A percentile compares a stretch with the other conserved stretches of the same genome.
phyloP scores from a whole-genome alignment of 2,113 vertebrate species.

The Hemichromis elongatus region DNA sequence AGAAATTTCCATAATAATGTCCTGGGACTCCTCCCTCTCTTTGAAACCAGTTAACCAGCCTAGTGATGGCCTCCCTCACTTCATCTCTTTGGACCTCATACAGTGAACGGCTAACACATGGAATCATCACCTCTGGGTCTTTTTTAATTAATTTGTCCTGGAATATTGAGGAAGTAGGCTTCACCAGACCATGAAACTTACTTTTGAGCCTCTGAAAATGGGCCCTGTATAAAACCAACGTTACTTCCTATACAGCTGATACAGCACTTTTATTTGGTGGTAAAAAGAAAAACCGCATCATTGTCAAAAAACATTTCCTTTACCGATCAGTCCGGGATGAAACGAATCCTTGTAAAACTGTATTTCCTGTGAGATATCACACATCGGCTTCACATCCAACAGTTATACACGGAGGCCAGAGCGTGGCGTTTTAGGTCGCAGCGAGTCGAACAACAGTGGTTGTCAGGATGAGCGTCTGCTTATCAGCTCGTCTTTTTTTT shows the following conservation, averaged over 20 bases:
- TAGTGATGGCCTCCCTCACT: neutral
- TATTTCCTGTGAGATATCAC: neutral
- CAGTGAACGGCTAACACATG: neutral
- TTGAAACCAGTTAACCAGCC: neutral
- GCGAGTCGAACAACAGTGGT: neutral
- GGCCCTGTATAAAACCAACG: rapidly evolving
- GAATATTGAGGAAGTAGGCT: neutral
- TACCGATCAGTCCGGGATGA: rapidly evolving
- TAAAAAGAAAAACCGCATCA: neutral
- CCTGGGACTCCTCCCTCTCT: neutral
- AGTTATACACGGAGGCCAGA: neutral
- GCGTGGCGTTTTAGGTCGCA: neutral
- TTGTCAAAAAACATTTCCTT: neutral
- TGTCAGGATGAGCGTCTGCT: neutral
- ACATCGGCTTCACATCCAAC: neutral
- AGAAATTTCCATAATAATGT: neutral
- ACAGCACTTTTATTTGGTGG: neutral
- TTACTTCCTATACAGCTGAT: neutral
- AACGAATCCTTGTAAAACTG: neutral
- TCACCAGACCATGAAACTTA: neutral
- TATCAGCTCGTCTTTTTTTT: neutral
- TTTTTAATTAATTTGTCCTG: neutral
- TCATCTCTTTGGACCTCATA: neutral
- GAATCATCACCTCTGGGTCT: neutral
- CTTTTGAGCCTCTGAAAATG: neutral